phyloP scores from a whole-genome alignment of 1,140 invertebrate species.

The Brachionus rotundiformis region DNA sequence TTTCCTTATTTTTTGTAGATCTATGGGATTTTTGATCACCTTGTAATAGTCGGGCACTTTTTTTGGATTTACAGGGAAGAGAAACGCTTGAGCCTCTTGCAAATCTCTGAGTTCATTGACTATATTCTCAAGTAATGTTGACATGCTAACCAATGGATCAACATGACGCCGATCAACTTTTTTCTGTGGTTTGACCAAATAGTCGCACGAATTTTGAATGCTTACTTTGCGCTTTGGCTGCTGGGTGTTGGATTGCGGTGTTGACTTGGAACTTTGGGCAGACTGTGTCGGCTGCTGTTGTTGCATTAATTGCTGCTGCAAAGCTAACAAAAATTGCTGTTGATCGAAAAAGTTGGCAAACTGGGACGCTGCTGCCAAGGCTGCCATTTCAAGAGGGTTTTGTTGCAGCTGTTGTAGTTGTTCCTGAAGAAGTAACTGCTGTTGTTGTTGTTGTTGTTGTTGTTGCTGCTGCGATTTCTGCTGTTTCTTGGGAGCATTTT shows the following conservation, averaged over 20 bases:
- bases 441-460: conserved; percentile 21
- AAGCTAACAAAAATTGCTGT: conserved; percentile 34
- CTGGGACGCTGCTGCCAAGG: not conserved
- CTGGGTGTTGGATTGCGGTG: not conserved
- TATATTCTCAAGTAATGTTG: conserved; percentile 86
- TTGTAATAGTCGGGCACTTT: conserved; percentile 88
- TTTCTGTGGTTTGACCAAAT: conserved; percentile 81
- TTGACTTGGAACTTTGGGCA: not conserved
- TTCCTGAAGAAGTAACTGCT: not conserved
- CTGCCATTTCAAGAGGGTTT: conserved; percentile 10
- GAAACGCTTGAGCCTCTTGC: conserved; percentile 86
- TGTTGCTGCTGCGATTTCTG: not conserved
- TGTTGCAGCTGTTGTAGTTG: conserved; percentile 12
- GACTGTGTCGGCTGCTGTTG: not conserved
- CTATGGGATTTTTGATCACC: conserved; percentile 89
- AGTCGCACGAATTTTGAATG: conserved; percentile 74
- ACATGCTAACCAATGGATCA: conserved; percentile 91
- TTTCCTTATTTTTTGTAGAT: conserved; percentile 86
- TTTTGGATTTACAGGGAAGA: conserved; percentile 91
- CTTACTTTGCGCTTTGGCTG: conserved; percentile 25
- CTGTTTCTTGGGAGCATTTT: not conserved
- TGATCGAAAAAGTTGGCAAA: conserved; percentile 44
- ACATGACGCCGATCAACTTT: conserved; percentile 88
- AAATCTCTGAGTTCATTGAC: conserved; percentile 88
- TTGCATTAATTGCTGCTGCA: conserved; percentile 36